Evolutionary conservation across 2,113 vertebrate genomes (phyloP), one percentile per base, ranked within the genome.

Genomic region (Strix uralensis): DNA sequence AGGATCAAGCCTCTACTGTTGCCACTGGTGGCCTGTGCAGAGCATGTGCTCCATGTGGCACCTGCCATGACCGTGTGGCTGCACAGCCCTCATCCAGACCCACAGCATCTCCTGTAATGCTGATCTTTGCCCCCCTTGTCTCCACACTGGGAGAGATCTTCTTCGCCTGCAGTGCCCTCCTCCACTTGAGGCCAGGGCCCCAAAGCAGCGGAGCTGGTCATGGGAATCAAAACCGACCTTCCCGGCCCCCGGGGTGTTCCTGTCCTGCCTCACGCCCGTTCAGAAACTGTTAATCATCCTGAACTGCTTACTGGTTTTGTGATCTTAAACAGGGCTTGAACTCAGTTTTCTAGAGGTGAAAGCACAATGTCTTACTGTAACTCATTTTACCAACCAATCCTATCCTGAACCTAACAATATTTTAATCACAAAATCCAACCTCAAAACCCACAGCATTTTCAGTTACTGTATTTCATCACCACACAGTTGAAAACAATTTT

Each of bases 401-500:
- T 90, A 91, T 88, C 79, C 93, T 91, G 88, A 96, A 90, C 89
- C 82, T 66, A 96, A 93, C 93, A 97, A 96, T 92, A 96, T 97
- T 97, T 97, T 97, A 96, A 97, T 96, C 96, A 96, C 81, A 96
- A 97, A 97, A 97, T 97, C 96, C 95, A 97, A 94, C 97, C 96
- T 98, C 96, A 97, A 97, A 97, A 97, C 87, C 97, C 97, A 96
- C 97, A 97, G 88, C 74, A 77, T 97, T 97, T 97, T 97, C 95
- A 97, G 96, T 97, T 97, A 91, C 95, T 95, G 94, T 95, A 92
- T 97, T 97, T 97, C 97, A 97, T 94, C 94, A 97, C 91, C 92
- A 91, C 95, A 96, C 49, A 86, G 90, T 71, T 88, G 86, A 96
- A 97, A 97, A 97, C 94, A 97, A 91, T 80, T 55, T 87, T 95